Conservation (phyloP, 2,113 vertebrate genomes). For the Myotis brandtii region DNA sequence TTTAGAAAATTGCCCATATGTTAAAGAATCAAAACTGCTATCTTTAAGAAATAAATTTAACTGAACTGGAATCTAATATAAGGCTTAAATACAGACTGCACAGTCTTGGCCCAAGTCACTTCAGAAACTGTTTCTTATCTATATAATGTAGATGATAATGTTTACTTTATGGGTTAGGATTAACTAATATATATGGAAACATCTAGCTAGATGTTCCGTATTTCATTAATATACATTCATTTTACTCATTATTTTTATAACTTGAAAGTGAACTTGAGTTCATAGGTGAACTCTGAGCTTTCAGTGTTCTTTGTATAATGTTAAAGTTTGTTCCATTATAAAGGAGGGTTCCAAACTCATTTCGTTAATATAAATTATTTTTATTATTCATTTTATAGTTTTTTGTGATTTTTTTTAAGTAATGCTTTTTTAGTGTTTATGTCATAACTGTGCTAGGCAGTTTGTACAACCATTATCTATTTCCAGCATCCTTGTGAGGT, state of each 20-base stretch:
- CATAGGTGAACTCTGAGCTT: not conserved
- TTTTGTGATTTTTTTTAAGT: not conserved
- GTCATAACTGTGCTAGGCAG: not conserved
- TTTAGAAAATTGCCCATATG: conserved; percentile 30
- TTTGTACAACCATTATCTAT: not conserved
- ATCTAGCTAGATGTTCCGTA: not conserved
- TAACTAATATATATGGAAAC: conserved; percentile 36
- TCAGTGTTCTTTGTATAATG: not conserved
- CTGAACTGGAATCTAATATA: not conserved
- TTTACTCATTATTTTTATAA: not conserved
- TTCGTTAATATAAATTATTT: not conserved
- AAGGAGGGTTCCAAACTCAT: not conserved
- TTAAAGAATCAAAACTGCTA: not conserved
- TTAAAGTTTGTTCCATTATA: not conserved
- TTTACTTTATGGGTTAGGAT: not conserved
- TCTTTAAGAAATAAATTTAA: conserved; percentile 41
- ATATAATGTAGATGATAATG: not conserved
- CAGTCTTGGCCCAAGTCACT: not conserved
- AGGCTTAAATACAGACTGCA: not conserved
- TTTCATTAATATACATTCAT: not conserved
- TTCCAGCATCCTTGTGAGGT: not conserved
- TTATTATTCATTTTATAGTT: conserved; percentile 7
- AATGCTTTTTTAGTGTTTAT: not conserved
- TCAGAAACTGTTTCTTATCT: not conserved
- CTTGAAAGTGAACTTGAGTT: not conserved